Percentiles rank a stretch among this genome's conserved stretches.
These are phyloP conservation scores for Mus musculus DNA, from an alignment of 2,113 vertebrate genomes.

Conservation along the genomic window DNA sequence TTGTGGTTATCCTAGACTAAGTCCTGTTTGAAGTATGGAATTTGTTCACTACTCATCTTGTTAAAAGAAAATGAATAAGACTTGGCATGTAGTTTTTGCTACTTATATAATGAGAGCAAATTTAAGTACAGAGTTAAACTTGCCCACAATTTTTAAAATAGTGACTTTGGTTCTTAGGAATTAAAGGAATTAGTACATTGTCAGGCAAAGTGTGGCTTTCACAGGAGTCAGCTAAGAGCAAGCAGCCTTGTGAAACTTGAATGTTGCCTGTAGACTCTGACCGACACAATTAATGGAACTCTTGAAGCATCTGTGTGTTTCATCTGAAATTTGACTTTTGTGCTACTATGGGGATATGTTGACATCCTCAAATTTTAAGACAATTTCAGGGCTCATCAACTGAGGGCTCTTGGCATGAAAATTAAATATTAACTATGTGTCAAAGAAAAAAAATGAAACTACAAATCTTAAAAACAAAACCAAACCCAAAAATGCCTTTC, in stretches of 20 bases:
- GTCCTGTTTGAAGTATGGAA: not conserved
- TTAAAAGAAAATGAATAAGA: constrained; percentile 37
- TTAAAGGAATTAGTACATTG: constrained; percentile 37
- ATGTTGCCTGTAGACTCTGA: not conserved
- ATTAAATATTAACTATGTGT: not conserved
- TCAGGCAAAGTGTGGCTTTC: not conserved
- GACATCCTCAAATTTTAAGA: not conserved
- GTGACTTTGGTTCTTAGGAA: constrained; percentile 20
- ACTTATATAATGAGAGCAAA: not conserved
- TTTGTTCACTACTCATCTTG: not conserved
- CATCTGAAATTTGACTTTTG: constrained; percentile 35
- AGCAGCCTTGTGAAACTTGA: constrained; percentile 1
- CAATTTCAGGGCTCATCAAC: constrained; percentile 17
- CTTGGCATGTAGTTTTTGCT: not conserved
- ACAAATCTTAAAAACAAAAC: constrained; percentile 5
- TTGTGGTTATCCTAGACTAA: not conserved
- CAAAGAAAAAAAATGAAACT: constrained; percentile 33
- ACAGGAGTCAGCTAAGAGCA: not conserved
- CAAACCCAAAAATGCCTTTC: not conserved
- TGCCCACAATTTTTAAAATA: not conserved
- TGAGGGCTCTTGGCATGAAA: constrained; percentile 35
- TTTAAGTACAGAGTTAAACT: constrained; percentile 4
- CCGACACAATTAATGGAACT: not conserved
- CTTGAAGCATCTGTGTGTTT: constrained; percentile 37
- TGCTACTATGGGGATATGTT: not conserved